Evolutionary conservation across 2,888 invertebrate species (phyloP).

Genomic region (Diaphora mendica): DNA sequence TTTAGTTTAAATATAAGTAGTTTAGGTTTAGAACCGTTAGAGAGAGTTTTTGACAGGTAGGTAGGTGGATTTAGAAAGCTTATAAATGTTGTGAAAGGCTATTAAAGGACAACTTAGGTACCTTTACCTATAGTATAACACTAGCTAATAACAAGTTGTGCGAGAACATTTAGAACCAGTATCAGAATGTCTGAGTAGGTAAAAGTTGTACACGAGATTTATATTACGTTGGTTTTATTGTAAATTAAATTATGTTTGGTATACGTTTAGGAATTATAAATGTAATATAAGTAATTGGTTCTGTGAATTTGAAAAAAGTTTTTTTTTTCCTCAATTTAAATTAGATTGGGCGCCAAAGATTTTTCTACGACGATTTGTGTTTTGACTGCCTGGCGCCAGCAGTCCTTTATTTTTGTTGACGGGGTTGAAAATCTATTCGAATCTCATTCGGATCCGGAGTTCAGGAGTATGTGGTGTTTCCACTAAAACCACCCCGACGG

Average conservation of each 20-base stretch:
- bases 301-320: no score
- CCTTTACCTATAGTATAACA: not conserved
- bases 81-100: not conserved
- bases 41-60: not conserved
- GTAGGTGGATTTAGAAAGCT: not conserved
- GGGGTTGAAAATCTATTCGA: no score
- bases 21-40: not conserved
- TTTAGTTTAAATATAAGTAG: not conserved
- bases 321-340: no score
- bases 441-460: no score
- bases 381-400: no score
- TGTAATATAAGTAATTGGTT: not conserved
- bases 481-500: no score
- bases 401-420: no score
- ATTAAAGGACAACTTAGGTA: not conserved
- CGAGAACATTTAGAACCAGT: not conserved
- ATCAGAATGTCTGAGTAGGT: not conserved
- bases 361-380: no score
- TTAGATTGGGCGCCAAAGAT: no score
- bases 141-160: not conserved
- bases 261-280: not conserved
- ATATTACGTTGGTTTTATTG: not conserved
- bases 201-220: not conserved
- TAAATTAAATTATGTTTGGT: not conserved
- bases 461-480: no score